Conservation (phyloP, 2,888 invertebrate genomes). For the Drosophila lutescens region DNA sequence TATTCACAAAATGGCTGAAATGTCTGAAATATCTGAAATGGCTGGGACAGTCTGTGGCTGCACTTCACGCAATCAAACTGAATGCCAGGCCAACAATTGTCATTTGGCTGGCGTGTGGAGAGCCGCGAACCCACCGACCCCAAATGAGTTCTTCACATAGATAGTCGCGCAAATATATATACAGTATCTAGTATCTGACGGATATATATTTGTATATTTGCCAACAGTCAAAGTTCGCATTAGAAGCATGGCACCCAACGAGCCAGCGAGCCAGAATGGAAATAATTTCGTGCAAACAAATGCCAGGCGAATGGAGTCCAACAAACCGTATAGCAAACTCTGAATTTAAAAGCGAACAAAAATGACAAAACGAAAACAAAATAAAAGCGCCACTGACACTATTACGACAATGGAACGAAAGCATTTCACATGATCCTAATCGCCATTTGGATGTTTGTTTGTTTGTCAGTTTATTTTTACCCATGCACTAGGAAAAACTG, state of each 20-base stretch:
- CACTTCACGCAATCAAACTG: constrained; percentile 62
- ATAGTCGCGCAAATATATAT: constrained; percentile 3
- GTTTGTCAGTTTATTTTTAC: constrained; percentile 4
- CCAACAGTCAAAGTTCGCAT: constrained; percentile 71
- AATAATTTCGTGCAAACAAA: constrained; percentile 41
- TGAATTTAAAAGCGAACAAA: constrained; percentile 21
- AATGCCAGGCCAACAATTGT: constrained; percentile 60
- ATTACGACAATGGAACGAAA: constrained; percentile 28
- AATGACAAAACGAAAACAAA: constrained; percentile 21
- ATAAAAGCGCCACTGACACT: constrained; percentile 33
- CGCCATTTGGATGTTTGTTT: constrained; percentile 16
- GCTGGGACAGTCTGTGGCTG: constrained; percentile 53
- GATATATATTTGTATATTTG: constrained; percentile 6
- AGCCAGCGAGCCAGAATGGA: constrained; percentile 25
- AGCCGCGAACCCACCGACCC: constrained; percentile 13
- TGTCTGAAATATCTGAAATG: constrained; percentile 37
- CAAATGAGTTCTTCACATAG: constrained; percentile 22
- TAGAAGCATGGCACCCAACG: constrained; percentile 29
- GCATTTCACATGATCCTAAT: constrained; percentile 42
- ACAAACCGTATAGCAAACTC: constrained; percentile 25
- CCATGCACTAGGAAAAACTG: neutral
- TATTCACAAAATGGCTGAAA: constrained; percentile 51
- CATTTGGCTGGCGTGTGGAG: constrained; percentile 45
- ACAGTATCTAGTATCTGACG: neutral
- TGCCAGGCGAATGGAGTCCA: constrained; percentile 21